Base-by-base conservation (phyloP, 2,888 invertebrate genomes). In the Mimumesa dahlbomi region DNA sequence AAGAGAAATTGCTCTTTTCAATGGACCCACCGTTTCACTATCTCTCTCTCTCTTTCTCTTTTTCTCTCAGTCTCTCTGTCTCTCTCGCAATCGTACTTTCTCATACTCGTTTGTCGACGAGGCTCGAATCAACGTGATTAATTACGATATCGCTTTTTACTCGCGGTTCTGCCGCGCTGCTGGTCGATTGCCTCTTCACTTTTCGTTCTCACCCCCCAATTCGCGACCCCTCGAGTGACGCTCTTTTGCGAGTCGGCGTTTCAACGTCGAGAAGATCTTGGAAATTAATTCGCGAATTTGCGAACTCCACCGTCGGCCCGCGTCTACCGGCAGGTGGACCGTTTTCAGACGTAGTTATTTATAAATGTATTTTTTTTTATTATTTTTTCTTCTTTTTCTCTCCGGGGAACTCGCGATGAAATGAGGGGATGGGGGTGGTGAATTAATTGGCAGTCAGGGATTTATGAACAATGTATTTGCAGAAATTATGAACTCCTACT, bases 121-220 rank as follows among this genome's bases (percentile, higher is more conserved):
- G n/a, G 22, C 59, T 45, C 56, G 40, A 57, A 74, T 62, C 52
- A 63, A 56, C 70, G 63, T 77, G 73, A 77, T 77, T 77, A 77
- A 76, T 77, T 77, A 63, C 56, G 62, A 76, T 67, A 52, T 64
- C 73, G 59, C 22, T 70, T 69, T 76, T 73, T 65, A 45, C 21
- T 49, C 40, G 36, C 29, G 40, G 31, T 14, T 50, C 31, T 43
- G 13, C 13, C 5, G 25, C 45, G 9, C 29, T 36, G 38, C 25
- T 21, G 19, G 36, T 70, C 65, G 53, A 70, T 57, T 54, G 52
- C 63, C 63, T 56, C 42, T 62, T 63, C 18, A 52, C 50, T 52
- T 56, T 46, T 67, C 40, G 29, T 29, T 31, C 36, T 5, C 7
- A 14, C 13, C 22, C 18, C 16, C 29, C 6, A 54, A 62, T 42